These are phyloP conservation scores for Bombus difficillimus DNA, from an alignment of 1,140 invertebrate genomes.

Conservation along the genomic window DNA sequence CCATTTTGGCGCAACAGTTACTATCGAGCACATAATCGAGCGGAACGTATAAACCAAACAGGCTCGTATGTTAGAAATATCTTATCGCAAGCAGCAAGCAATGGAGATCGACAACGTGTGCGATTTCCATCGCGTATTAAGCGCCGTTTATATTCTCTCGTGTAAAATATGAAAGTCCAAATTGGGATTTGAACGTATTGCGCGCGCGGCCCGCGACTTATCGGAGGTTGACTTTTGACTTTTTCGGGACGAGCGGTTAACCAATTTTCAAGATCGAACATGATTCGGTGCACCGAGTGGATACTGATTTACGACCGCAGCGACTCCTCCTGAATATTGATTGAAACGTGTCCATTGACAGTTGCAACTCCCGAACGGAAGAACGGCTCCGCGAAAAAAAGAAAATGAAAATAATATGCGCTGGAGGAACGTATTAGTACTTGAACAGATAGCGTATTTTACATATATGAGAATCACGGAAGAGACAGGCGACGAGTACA, in stretches of 20 bases:
- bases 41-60: background rate
- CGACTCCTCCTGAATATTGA: constrained; percentile 60
- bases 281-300: constrained; percentile 46
- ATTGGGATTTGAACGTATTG: background rate
- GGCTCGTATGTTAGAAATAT: background rate
- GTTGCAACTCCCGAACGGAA: background rate
- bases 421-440: no score
- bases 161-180: constrained; percentile 23
- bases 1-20: background rate
- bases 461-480: no score
- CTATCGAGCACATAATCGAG: background rate
- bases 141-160: background rate
- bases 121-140: background rate
- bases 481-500: no score
- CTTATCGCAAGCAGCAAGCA: background rate
- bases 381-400: background rate
- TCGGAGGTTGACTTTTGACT: constrained; percentile 6
- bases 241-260: constrained; percentile 29
- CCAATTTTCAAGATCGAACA: constrained; percentile 58
- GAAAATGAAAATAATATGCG: constrained; percentile 9
- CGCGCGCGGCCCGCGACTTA: constrained; percentile 1
- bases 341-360: constrained; percentile 45
- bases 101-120: background rate
- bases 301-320: constrained; percentile 59
- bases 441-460: background rate